A percentile compares a stretch with the other conserved stretches of the same genome.
phyloP scores from a whole-genome alignment of 2,888 invertebrate genomes.

The Terebella lapidaria region DNA sequence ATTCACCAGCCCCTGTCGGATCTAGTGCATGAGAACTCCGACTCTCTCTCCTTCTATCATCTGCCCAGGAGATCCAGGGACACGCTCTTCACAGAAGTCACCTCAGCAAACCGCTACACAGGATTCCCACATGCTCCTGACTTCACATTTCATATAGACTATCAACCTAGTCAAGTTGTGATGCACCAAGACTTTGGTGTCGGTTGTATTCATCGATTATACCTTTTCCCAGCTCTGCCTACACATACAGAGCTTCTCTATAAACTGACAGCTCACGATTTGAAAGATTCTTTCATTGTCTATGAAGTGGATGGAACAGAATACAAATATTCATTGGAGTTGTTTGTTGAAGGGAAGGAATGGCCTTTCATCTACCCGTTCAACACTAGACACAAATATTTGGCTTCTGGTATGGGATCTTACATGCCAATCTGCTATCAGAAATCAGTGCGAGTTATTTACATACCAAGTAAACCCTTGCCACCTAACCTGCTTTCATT shows the following conservation, averaged over 20 bases:
- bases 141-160: conserved; percentile 28
- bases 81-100: conserved; percentile 20
- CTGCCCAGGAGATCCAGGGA: conserved; percentile 14
- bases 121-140: conserved; percentile 26
- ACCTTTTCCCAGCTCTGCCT: conserved; percentile 23
- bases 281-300: conserved; percentile 11
- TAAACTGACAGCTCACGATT: conserved; percentile 15
- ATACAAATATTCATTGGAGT: conserved; percentile 16
- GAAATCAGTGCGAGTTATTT: conserved; percentile 12
- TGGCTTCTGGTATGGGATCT: conserved; percentile 23
- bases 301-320: conserved; percentile 16
- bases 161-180: conserved; percentile 14
- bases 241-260: conserved; percentile 14
- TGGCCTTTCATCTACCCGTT: conserved; percentile 26
- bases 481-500: conserved; percentile 19
- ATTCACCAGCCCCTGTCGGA: no score
- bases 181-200: conserved; percentile 27
- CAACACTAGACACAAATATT: conserved; percentile 18
- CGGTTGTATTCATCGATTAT: conserved; percentile 26
- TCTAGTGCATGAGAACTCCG: no score
- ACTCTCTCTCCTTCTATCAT: conserved; percentile 8
- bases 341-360: conserved; percentile 18
- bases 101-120: conserved; percentile 26
- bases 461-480: conserved; percentile 13
- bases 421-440: conserved; percentile 27